Conservation (phyloP, 2,797 vertebrate species). For the Ceyx erithaca region DNA sequence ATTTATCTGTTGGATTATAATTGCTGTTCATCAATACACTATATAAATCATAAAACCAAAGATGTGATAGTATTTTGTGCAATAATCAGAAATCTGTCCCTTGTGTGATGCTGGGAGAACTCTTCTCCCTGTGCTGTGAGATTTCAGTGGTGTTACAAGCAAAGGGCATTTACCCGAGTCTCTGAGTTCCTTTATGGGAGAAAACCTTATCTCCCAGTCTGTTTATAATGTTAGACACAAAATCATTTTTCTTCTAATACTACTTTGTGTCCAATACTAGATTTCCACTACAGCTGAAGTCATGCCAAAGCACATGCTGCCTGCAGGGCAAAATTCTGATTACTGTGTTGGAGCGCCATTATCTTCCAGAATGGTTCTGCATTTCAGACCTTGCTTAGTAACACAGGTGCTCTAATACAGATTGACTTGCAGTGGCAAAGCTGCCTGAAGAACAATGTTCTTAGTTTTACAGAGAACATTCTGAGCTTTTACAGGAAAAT, state of each 20-base stretch:
- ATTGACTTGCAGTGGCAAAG: background rate
- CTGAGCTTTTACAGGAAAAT: background rate
- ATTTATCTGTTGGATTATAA: background rate
- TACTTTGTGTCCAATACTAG: background rate
- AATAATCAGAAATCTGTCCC: background rate
- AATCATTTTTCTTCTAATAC: background rate
- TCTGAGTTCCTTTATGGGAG: background rate
- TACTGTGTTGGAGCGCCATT: background rate
- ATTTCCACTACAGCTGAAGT: background rate
- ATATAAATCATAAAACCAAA: background rate
- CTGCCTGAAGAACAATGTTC: background rate
- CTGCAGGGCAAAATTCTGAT: background rate
- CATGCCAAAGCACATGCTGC: background rate
- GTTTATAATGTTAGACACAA: background rate
- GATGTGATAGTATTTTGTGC: background rate
- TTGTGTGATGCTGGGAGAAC: background rate
- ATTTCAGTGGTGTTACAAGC: background rate
- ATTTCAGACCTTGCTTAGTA: background rate
- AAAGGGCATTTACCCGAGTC: background rate
- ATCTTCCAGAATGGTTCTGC: background rate
- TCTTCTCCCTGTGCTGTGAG: background rate
- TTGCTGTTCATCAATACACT: background rate
- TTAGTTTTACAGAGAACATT: background rate
- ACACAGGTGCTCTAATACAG: background rate
- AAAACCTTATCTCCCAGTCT: background rate